Conservation (phyloP, 1,140 invertebrate species). For the Reticulitermes speratus region DNA sequence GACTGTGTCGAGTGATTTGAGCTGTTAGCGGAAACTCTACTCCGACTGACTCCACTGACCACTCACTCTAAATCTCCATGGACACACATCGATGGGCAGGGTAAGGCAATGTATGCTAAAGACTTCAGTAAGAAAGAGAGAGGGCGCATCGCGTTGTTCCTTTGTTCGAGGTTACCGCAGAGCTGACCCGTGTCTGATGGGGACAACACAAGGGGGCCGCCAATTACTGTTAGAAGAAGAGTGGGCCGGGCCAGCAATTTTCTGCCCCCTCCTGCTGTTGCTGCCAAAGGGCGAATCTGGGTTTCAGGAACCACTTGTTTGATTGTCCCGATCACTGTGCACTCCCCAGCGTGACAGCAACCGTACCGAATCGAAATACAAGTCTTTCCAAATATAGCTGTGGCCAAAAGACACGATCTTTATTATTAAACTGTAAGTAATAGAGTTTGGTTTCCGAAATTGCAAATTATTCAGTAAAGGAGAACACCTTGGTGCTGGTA, state of each 20-base stretch:
- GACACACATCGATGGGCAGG: neutral
- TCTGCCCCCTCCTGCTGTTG: conserved; percentile 6
- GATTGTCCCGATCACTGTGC: neutral
- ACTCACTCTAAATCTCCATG: neutral
- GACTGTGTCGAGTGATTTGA: too few species aligned
- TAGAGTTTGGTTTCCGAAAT: neutral
- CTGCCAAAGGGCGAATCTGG: conserved; percentile 11
- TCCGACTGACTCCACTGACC: neutral
- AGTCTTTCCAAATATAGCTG: neutral
- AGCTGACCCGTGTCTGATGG: neutral
- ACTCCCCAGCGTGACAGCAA: neutral
- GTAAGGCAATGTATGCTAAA: conserved; percentile 16
- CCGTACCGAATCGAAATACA: neutral
- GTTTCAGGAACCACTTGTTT: conserved; percentile 6
- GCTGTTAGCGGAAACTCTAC: neutral
- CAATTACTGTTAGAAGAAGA: conserved; percentile 1
- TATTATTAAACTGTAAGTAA: neutral
- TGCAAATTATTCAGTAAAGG: neutral
- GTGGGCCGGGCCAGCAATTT: neutral
- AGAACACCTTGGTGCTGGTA: too few species aligned
- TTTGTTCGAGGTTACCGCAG: conserved; percentile 17
- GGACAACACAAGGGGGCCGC: conserved; percentile 2
- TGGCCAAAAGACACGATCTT: neutral
- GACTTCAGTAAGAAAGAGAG: neutral
- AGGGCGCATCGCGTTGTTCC: neutral